These are phyloP conservation scores for Toxotes lorentzi DNA, from an alignment of 2,797 vertebrate genomes.

Conservation along the genomic window DNA sequence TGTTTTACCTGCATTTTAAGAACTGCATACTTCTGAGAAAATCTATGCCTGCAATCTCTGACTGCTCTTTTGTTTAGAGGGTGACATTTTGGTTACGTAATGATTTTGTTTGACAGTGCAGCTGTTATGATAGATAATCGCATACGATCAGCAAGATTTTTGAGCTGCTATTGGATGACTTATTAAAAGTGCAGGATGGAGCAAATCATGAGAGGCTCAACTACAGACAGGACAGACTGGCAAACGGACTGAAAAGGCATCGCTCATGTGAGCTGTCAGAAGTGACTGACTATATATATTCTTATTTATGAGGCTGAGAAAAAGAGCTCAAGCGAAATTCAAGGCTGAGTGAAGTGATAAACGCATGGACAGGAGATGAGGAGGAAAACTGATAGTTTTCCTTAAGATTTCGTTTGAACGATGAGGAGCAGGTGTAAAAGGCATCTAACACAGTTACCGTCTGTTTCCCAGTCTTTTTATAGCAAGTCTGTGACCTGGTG, in stretches of 20 bases:
- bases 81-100: conserved; percentile 3
- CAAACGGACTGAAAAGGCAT: not conserved
- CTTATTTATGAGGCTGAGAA: not conserved
- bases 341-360: not conserved
- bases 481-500: conserved; percentile 38
- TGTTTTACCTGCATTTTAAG: conserved; percentile 13
- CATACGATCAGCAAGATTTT: not conserved
- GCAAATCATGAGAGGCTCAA: conserved; percentile 1
- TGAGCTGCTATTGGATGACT: conserved; percentile 6
- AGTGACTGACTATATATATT: not conserved
- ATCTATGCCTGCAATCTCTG: not conserved
- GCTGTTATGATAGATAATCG: not conserved
- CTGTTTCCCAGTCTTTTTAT: conserved; percentile 65
- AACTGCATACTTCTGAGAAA: not conserved
- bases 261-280: not conserved
- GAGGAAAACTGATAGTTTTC: not conserved
- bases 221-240: not conserved
- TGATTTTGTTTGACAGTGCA: not conserved
- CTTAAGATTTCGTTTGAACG: conserved; percentile 6
- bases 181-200: conserved; percentile 9
- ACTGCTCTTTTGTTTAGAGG: conserved; percentile 5
- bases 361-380: not conserved
- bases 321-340: not conserved
- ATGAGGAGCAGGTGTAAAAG: conserved; percentile 47
- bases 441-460: conserved; percentile 6